Evolutionary conservation across 1,140 invertebrate species (phyloP).

Genomic region (Nymphalis io): DNA sequence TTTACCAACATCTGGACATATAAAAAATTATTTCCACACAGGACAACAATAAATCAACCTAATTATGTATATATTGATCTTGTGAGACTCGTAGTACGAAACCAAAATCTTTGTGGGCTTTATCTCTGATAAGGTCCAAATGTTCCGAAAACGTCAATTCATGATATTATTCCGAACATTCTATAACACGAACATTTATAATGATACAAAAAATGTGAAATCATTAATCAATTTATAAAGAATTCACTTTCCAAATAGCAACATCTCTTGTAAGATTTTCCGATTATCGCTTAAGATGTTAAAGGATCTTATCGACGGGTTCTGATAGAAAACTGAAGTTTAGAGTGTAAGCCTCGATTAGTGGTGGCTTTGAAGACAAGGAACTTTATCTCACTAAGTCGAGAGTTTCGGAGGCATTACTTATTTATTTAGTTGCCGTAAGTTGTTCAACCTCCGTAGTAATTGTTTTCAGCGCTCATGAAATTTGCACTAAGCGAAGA

Average conservation of each 20-base stretch:
- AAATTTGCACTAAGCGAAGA: slow-evolving; percentile 1
- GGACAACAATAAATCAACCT: no score
- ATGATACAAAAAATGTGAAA: no score
- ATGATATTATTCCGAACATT: no score
- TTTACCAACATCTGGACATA: no score
- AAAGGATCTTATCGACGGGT: slow-evolving; percentile 18
- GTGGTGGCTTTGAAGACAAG: slow-evolving; percentile 29
- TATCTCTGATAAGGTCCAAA: no score
- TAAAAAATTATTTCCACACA: no score
- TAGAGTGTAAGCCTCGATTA: slow-evolving; percentile 28
- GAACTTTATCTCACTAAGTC: slow-evolving; percentile 29
- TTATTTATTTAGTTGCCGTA: slow-evolving; percentile 34
- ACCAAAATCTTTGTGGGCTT: no score
- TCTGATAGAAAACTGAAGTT: slow-evolving; percentile 27
- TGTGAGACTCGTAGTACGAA: no score
- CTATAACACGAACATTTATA: no score
- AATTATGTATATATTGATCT: no score
- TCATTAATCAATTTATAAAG: not conserved
- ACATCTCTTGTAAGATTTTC: slow-evolving; percentile 5
- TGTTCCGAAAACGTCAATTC: no score
- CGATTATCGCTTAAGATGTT: slow-evolving; percentile 15
- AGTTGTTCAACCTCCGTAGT: slow-evolving; percentile 28
- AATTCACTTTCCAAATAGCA: not conserved
- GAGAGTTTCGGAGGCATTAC: slow-evolving; percentile 32
- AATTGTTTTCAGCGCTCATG: slow-evolving; percentile 28